A percentile compares a stretch with the other conserved stretches of the same genome.
These are phyloP conservation scores for Somateria mollissima DNA, from an alignment of 2,797 vertebrate species.

Conservation along the genomic window DNA sequence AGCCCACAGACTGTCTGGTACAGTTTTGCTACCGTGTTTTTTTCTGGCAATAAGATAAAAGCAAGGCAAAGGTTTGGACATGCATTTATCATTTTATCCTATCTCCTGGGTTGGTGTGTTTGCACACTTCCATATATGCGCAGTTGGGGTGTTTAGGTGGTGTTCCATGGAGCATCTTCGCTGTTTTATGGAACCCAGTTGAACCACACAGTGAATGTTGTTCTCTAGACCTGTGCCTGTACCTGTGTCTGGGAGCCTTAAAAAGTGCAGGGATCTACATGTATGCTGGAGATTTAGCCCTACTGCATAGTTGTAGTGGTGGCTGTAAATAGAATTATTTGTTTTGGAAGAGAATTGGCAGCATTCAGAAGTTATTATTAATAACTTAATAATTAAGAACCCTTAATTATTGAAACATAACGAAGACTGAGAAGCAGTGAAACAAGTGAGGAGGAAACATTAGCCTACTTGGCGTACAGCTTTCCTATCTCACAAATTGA, in stretches of 20 bases:
- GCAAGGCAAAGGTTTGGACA: background rate
- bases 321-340: background rate
- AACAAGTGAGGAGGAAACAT: conserved; percentile 11
- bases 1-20: background rate
- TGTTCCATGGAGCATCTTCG: background rate
- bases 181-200: background rate
- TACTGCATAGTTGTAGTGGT: background rate
- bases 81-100: background rate
- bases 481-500: background rate
- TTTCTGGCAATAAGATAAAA: background rate
- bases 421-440: background rate
- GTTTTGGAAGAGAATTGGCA: background rate
- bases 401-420: background rate
- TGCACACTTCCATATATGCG: background rate
- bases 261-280: background rate
- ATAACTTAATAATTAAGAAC: background rate
- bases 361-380: background rate
- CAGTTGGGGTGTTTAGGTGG: background rate
- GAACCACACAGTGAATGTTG: background rate
- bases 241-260: background rate
- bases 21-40: background rate
- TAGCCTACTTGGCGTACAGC: background rate
- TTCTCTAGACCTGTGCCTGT: background rate
- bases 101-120: background rate
- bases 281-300: background rate